phyloP scores from a whole-genome alignment of 2,113 vertebrate species.

The Triplophysa siluroides region DNA sequence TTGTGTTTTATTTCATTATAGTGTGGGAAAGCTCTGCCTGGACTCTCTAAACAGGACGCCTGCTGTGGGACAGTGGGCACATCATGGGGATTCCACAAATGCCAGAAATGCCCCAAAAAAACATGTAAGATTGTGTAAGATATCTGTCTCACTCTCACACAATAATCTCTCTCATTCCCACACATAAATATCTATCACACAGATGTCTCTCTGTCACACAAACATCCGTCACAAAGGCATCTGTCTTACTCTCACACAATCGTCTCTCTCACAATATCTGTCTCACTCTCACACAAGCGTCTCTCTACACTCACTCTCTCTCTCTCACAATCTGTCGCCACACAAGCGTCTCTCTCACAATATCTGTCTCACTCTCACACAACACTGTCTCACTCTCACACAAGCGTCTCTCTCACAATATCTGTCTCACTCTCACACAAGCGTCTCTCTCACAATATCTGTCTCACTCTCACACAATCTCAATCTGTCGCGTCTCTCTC shows the following conservation, averaged over 20 bases:
- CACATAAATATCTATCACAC: not conserved
- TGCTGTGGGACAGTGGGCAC: constrained; percentile 94
- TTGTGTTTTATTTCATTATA: constrained; percentile 63
- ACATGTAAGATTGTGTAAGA: constrained; percentile 75
- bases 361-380: too few species aligned
- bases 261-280: not conserved
- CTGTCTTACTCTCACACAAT: not conserved
- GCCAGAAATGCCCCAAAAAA: constrained; percentile 94
- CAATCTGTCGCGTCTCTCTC: too few species aligned
- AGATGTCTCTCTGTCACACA: too few species aligned
- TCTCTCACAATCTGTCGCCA: too few species aligned
- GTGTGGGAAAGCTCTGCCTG: constrained; percentile 97
- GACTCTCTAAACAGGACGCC: constrained; percentile 95
- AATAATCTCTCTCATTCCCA: not conserved
- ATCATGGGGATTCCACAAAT: constrained; percentile 98
- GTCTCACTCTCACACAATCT: not conserved
- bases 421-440: not conserved
- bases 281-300: not conserved
- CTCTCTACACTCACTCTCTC: not conserved
- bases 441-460: not conserved
- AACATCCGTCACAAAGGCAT: not conserved
- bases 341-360: not conserved
- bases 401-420: too few species aligned
- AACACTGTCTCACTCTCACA: too few species aligned
- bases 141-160: not conserved